phyloP scores from a whole-genome alignment of 2,113 vertebrate species.

The Sialia sialis region DNA sequence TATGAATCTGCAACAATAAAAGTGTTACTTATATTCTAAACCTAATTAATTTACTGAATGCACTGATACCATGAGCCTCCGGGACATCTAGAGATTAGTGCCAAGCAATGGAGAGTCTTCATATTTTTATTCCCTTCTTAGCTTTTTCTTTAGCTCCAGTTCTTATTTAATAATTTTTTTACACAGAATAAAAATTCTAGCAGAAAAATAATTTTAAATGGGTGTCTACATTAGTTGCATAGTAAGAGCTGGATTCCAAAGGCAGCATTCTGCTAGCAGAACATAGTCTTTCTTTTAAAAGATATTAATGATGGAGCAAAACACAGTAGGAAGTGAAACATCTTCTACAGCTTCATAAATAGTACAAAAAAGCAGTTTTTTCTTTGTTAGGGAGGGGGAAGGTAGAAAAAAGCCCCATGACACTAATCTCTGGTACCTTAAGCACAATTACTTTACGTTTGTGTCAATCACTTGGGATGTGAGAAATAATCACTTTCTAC shows the following conservation, averaged over 20 bases:
- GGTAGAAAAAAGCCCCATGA: background rate
- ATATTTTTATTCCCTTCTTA: background rate
- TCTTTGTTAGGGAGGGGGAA: background rate
- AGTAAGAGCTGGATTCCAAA: background rate
- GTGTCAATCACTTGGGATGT: conserved; percentile 12
- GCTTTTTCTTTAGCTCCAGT: background rate
- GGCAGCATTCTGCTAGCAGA: background rate
- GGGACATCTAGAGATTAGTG: background rate
- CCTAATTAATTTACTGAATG: background rate
- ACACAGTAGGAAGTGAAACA: background rate
- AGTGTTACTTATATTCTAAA: background rate
- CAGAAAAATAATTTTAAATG: background rate
- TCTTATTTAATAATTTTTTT: background rate
- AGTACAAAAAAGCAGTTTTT: background rate
- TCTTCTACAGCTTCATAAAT: background rate
- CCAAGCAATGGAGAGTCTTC: background rate
- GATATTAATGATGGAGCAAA: background rate
- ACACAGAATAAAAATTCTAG: background rate
- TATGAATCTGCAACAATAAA: background rate
- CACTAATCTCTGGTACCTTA: background rate
- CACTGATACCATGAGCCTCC: background rate
- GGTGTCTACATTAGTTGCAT: background rate
- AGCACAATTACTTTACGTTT: conserved; percentile 5
- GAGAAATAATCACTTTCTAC: conserved; percentile 26
- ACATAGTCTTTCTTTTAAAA: background rate